Evolutionary conservation across 2,888 invertebrate genomes (phyloP).

Genomic region (Nemotelus pantherinus): DNA sequence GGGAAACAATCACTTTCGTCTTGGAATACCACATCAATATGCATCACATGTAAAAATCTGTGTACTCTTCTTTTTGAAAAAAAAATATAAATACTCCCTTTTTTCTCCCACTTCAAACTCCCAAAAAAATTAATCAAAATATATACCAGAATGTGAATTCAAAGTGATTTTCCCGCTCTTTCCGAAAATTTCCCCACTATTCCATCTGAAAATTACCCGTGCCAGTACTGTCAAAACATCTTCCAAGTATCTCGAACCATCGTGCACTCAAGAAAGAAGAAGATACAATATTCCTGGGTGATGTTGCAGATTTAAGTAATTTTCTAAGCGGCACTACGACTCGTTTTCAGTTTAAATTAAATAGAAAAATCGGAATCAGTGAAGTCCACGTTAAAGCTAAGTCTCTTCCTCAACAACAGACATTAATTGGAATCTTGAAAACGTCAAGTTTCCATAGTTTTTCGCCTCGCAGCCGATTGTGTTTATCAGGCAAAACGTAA

Average conservation of each 20-base stretch:
- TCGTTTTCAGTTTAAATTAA: not conserved
- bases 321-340: not conserved
- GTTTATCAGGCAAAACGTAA: slow-evolving; percentile 30
- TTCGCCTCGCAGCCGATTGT: slow-evolving; percentile 15
- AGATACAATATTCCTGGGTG: slow-evolving; percentile 17
- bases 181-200: not conserved
- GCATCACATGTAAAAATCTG: too few species aligned
- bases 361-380: not conserved
- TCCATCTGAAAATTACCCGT: not conserved
- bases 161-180: too few species aligned
- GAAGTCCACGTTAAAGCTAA: not conserved
- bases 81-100: too few species aligned
- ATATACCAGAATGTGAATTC: too few species aligned
- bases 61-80: too few species aligned
- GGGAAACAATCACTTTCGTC: too few species aligned
- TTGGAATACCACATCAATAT: too few species aligned
- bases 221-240: not conserved
- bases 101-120: too few species aligned
- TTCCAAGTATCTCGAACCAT: not conserved
- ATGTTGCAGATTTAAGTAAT: slow-evolving; percentile 29
- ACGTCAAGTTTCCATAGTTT: not conserved
- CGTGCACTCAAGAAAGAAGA: not conserved
- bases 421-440: not conserved
- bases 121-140: too few species aligned
- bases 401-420: not conserved